These are phyloP conservation scores for Chydorus sphaericus DNA, from an alignment of 2,888 invertebrate genomes.

Conservation along the genomic window DNA sequence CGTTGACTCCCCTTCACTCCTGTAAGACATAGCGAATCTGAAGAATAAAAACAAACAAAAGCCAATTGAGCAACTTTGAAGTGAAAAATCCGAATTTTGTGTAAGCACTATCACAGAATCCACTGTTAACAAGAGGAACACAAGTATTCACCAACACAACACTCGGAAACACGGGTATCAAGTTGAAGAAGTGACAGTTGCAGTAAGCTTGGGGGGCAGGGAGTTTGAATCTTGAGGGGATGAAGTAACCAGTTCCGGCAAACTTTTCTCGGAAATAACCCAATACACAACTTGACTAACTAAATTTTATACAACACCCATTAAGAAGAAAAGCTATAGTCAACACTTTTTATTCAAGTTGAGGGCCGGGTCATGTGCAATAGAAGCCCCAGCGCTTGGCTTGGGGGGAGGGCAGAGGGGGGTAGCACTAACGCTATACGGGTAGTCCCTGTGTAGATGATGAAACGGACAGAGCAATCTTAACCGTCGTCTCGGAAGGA, in stretches of 20 bases:
- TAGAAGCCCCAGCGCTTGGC: not conserved
- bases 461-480: not conserved
- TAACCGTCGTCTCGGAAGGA: not conserved
- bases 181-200: not conserved
- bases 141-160: not conserved
- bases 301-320: no score
- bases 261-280: no score
- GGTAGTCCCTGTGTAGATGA: no score
- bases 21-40: constrained; percentile 2
- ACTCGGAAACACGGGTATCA: not conserved
- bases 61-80: not conserved
- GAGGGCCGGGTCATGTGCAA: no score
- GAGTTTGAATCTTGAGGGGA: no score
- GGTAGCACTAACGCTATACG: no score
- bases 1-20: constrained; percentile 14
- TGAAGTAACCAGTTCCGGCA: no score
- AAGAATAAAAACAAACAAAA: not conserved
- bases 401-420: not conserved
- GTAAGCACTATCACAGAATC: not conserved
- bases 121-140: no score
- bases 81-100: not conserved
- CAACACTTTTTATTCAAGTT: no score
- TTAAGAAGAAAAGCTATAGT: no score
- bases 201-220: not conserved
- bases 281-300: no score